Base-by-base conservation (phyloP, 1,140 invertebrate genomes). In the Hetaerina americana region DNA sequence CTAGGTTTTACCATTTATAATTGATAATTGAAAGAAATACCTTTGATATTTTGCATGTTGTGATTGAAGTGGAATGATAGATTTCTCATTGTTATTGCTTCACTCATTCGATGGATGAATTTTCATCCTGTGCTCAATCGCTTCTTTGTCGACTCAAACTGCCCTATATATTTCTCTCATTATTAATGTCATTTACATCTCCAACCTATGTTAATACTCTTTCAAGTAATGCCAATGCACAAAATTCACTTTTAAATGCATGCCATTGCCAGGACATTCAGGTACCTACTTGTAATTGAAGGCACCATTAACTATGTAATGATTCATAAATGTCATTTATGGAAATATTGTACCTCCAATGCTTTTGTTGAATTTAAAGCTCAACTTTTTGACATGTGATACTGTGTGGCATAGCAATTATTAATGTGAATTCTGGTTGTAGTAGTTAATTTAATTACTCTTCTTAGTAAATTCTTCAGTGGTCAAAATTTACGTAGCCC, bases 371-470 rank as follows among this genome's bases (percentile, higher is more conserved):
- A 73, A 71, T 71, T 71, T 68, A 74, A 69, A 66, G 73, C 73
- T 74, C 73, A 74, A 73, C 70, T 69, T 72, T 72, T 66, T 74
- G 73, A 72, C 71, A 74, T 74, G 73, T 74, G 73, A 74, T 74
- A 74, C 72, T 72, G 67, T 74, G 66, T 72, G 49, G 66, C 72
- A 49, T 70, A 72, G 24, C 26, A 70, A 31, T 70, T 49, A 66
- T 71, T 28, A 26, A n/a, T 27, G 31, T 66, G 27, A 71, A 49
- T 71, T 18, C 57, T 67, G 66, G 66, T 8, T 66, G 29, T 66
- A 28, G 57, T 66, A 71, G 66, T 57, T 66, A 66, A 71, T 66
- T 71, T 27, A 15, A 26, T 24, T 27, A 27, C 26, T 26, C 6
- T 25, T 40, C 26, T 29, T 29, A 70, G 26, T 49, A 70, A 26